phyloP scores from a whole-genome alignment of 1,140 invertebrate genomes.

The Drosophila carrolli region DNA sequence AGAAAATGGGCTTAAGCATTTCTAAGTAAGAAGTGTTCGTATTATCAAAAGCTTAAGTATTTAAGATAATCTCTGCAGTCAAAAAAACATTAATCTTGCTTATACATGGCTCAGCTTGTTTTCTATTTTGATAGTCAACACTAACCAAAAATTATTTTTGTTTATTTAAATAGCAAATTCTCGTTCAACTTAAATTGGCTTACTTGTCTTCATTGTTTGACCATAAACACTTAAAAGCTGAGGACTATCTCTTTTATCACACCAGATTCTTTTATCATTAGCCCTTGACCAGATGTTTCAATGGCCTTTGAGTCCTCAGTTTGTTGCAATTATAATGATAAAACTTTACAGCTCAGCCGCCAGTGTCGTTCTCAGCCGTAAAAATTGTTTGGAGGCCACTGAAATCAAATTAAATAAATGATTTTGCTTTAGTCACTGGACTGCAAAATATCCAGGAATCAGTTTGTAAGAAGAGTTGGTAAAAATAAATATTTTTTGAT shows the following conservation, averaged over 20 bases:
- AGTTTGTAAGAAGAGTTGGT: too few species aligned
- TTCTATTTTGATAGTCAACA: too few species aligned
- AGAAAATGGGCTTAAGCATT: too few species aligned
- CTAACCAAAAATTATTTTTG: not conserved
- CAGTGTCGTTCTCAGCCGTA: conserved; percentile 1
- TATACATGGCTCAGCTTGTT: too few species aligned
- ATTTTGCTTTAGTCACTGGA: not conserved
- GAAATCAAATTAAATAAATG: conserved; percentile 45
- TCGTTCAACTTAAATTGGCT: not conserved
- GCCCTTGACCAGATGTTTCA: conserved; percentile 36
- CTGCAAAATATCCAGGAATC: not conserved
- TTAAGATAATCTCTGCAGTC: too few species aligned
- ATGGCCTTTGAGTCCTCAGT: conserved; percentile 17
- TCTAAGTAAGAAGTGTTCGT: too few species aligned
- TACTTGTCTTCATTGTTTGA: not conserved
- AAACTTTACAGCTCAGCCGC: conserved; percentile 27
- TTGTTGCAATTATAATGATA: conserved; percentile 50
- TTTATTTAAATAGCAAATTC: not conserved
- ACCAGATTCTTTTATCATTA: conserved; percentile 37
- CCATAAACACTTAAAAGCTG: conserved; percentile 6
- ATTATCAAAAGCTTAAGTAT: too few species aligned
- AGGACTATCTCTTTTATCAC: not conserved
- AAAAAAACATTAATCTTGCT: too few species aligned
- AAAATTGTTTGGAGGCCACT: conserved; percentile 38
- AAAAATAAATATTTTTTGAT: too few species aligned